phyloP scores from a whole-genome alignment of 2,888 invertebrate genomes.

The Diplazon laetatorius region DNA sequence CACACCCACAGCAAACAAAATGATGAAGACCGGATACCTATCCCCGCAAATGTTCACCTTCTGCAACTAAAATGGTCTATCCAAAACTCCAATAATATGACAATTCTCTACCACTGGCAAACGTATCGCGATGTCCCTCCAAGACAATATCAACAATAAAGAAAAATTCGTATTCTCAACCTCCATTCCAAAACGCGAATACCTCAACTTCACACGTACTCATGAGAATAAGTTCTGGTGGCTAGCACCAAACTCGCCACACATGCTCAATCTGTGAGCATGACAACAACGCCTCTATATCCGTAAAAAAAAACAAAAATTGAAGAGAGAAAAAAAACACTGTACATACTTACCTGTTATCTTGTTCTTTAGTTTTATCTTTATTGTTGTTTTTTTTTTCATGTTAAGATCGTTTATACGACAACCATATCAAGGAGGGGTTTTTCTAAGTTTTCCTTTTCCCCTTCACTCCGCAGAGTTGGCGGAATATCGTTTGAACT shows the following conservation, averaged over 20 bases:
- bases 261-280: not conserved
- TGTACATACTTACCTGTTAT: too few species aligned
- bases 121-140: not conserved
- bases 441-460: too few species aligned
- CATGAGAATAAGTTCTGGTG: not conserved
- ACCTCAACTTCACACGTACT: not conserved
- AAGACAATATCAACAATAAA: not conserved
- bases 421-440: too few species aligned
- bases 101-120: not conserved
- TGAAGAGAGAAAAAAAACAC: too few species aligned
- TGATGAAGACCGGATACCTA: too few species aligned
- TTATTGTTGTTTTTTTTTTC: not conserved
- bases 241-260: not conserved
- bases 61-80: not conserved
- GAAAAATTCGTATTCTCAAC: not conserved
- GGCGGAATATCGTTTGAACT: too few species aligned
- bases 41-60: not conserved
- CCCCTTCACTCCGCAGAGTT: too few species aligned
- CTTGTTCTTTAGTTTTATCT: too few species aligned
- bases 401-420: slow-evolving; percentile 90
- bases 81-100: not conserved
- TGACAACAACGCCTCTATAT: not conserved
- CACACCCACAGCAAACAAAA: too few species aligned
- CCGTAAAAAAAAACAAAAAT: too few species aligned
- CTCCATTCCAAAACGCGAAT: not conserved